Evolutionary conservation across 2,888 invertebrate species (phyloP).

Genomic region (Diarsia rubi): DNA sequence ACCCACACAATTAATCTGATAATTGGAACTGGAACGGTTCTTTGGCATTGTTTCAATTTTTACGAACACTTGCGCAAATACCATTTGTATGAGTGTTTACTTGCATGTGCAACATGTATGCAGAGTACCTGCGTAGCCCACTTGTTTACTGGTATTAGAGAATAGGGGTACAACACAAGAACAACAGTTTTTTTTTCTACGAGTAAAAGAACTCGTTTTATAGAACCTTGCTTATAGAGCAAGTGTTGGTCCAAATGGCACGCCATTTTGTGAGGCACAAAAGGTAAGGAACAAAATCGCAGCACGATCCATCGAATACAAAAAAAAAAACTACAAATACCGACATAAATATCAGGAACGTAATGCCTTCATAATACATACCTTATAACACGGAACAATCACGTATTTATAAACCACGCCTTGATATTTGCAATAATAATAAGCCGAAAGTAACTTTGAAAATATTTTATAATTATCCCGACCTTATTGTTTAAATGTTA

Average conservation of each 20-base stretch:
- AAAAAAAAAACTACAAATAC: constrained; percentile 10
- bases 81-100: constrained; percentile 13
- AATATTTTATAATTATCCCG: constrained; percentile 62
- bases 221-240: not conserved
- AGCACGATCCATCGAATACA: constrained; percentile 9
- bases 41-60: constrained; percentile 72
- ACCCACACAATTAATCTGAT: constrained; percentile 82
- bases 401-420: constrained; percentile 40
- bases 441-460: constrained; percentile 56
- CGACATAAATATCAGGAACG: constrained; percentile 13
- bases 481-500: constrained; percentile 75
- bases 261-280: not conserved
- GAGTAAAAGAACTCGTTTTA: not conserved
- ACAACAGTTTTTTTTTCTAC: not conserved
- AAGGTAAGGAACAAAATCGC: constrained; percentile 2
- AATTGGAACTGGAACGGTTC: constrained; percentile 79
- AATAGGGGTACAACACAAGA: not conserved
- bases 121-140: not conserved
- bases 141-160: constrained; percentile 2
- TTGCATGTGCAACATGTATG: constrained; percentile 15
- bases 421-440: constrained; percentile 66
- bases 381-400: constrained; percentile 49
- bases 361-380: constrained; percentile 36
- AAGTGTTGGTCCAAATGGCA: not conserved
- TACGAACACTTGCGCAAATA: constrained; percentile 64